Evolutionary conservation across 2,113 vertebrate genomes (phyloP), one percentile per base, ranked within the genome.

Genomic region (Lepus europaeus): DNA sequence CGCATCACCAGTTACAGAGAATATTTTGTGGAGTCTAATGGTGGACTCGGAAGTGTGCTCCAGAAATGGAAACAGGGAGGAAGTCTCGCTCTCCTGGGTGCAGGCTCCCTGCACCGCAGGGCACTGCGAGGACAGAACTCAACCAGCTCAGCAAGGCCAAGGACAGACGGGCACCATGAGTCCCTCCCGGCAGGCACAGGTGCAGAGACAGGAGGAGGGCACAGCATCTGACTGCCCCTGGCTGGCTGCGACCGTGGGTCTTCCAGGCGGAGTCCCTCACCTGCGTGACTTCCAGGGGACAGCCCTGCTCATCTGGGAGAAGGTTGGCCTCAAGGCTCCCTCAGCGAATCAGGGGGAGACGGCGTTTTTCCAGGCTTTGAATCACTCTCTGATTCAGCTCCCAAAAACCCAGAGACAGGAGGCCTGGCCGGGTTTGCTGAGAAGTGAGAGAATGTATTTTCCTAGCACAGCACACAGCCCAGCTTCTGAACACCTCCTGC

Each of bases 381-480:
- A n/a, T 64, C 85, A 33, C 85, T 82, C 90, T 85, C 74, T 66
- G 59, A 66, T 77, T 96, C 85, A 69, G 68, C 56, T 33, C 74
- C 74, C 87, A 33, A 73, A 91, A 56, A 74, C 66, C 20, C 39
- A 51, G 49, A 76, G 66, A 68, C 53, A 78, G 90, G 84, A 80
- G 56, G 77, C 76, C 94, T 51, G 16, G 31, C 12, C 9, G 49
- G 84, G 68, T 49, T 56, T 83, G 80, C 87, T 82, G 80, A 83
- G 81, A 89, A 92, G 79, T 85, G 61, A 93, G 72, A 91, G 72
- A 22, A 93, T 87, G 68, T 66, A 33, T 90, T 89, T 95, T 89
- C 95, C 77, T 91, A 85, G 91, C 61, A 96, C 81, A 96, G 90
- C 87, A 89, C 36, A 90, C 79, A 86, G 68, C 89, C 87, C 79